These are phyloP conservation scores for Hyposmocoma kahamanoa DNA, from an alignment of 1,140 invertebrate genomes.

Conservation along the genomic window DNA sequence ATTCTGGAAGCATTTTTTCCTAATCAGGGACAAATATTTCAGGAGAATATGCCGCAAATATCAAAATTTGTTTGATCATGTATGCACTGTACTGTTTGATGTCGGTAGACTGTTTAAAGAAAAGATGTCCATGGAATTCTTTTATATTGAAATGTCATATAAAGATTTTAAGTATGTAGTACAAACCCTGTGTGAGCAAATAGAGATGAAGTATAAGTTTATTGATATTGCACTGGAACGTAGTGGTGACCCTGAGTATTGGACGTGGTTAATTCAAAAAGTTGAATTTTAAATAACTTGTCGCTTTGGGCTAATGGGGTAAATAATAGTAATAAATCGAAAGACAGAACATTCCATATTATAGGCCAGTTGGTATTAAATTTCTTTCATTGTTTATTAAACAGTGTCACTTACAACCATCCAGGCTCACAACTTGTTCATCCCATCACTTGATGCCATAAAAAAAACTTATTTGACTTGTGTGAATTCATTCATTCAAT, in stretches of 20 bases:
- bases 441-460: too few species aligned
- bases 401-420: too few species aligned
- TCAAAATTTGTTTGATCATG: constrained; percentile 61
- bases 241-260: constrained; percentile 33
- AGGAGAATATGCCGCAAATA: constrained; percentile 58
- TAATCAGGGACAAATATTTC: constrained; percentile 55
- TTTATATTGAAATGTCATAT: constrained; percentile 71
- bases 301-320: too few species aligned
- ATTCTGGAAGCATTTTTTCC: constrained; percentile 67
- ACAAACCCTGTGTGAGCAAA: constrained; percentile 42
- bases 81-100: constrained; percentile 74
- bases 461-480: too few species aligned
- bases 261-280: too few species aligned
- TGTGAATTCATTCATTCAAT: too few species aligned
- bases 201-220: constrained; percentile 40
- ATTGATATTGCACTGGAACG: constrained; percentile 20
- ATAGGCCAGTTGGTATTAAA: too few species aligned
- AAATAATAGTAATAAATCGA: too few species aligned
- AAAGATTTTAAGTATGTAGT: constrained; percentile 63
- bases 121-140: constrained; percentile 55
- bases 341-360: too few species aligned
- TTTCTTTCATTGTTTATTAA: too few species aligned
- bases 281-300: too few species aligned
- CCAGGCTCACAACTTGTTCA: too few species aligned
- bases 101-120: constrained; percentile 54